Evolutionary conservation across 2,113 vertebrate genomes (phyloP), one percentile per base, ranked within the genome.

Genomic region (Ursus arctos): DNA sequence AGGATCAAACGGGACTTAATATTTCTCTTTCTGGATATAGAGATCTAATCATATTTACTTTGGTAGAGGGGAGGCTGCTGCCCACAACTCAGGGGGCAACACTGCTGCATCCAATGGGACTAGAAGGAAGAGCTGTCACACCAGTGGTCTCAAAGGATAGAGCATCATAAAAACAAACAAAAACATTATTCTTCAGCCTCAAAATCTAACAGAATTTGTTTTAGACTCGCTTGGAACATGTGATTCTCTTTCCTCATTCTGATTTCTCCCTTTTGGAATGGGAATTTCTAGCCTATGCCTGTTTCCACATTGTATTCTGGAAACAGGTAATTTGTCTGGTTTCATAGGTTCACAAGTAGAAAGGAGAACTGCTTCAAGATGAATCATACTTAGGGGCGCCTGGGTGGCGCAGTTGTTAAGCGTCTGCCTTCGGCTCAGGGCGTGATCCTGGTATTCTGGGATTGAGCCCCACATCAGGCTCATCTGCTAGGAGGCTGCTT

Each of bases 321-420:
- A 95, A 95, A 81, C 28, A 87, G 53, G n/a, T 31, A n/a, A 47
- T 12, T 59, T 88, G 33, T 51, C 28, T 74, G 59, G 57, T 84
- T 92, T 85, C 57, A 55, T 11, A 80, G 21, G 28, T 40, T 94
- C 40, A n/a, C 13, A 57, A 31, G 18, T 16, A 4, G 6, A n/a
- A 55, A 92, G 47, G 63, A 79, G 57, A 40, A 82, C 5, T 47
- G 55, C 79, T n/a, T 79, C 85, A 67, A 33, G 14, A 88, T 31
- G 22, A 51, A 67, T 67, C 31, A 33, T 33, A 67, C 63, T 31
- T 67, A 33, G 43, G 4, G 43, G 5, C 4, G 43, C 43, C 43
- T 43, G 43, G 43, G 43, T 43, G 43, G 43, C 6, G 5, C 43
- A 43, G 43, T 43, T 43, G 43, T 43, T 43, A 43, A 43, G 43